Base-by-base conservation (phyloP, 1,140 invertebrate genomes). In the Dendrolimus kikuchii region DNA sequence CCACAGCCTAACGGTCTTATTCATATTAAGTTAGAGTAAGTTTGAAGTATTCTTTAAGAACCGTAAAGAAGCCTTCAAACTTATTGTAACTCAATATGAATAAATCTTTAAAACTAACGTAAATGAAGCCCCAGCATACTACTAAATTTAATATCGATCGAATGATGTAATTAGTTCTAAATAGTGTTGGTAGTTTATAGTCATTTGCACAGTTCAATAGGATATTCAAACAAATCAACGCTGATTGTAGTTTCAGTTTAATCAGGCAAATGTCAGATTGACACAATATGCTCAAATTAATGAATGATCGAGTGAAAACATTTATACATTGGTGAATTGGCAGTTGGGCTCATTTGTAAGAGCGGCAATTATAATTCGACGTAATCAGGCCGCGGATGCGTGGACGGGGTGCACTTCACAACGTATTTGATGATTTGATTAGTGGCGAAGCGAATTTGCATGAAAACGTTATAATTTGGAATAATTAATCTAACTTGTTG, bases 301-400 rank as follows among this genome's bases (percentile, higher is more conserved):
- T 70, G 67, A 64, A 59, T 54, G 58, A 64, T 61, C 61, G 53
- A 59, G 46, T 57, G 66, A 72, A 72, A 66, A 64, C 66, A 72
- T 71, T 69, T 59, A 54, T 44, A 44, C 52, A 63, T 66, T 62
- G 53, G 48, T 53, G 55, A 61, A 53, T 65, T 51, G 60, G 53
- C 57, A 56, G 43, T 62, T 58, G 46, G 56, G 45, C 57, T 71
- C 66, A 66, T 65, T 67, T 67, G 64, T 65, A 64, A 64, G 65
- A 60, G 66, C 57, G 45, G 60, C 64, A 69, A 69, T 81, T 80
- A 82, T 78, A 77, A 77, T 63, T 59, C 53, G 55, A 62, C 63
- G 63, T 78, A 80, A 72, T 72, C 66, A 68, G 66, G 44, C 9
- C 56, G 56, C 59, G 55, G 53, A 41, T 23, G 53, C 51, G 65